These are phyloP conservation scores for Bombus cullumanus DNA, from an alignment of 1,140 invertebrate genomes.

Conservation along the genomic window DNA sequence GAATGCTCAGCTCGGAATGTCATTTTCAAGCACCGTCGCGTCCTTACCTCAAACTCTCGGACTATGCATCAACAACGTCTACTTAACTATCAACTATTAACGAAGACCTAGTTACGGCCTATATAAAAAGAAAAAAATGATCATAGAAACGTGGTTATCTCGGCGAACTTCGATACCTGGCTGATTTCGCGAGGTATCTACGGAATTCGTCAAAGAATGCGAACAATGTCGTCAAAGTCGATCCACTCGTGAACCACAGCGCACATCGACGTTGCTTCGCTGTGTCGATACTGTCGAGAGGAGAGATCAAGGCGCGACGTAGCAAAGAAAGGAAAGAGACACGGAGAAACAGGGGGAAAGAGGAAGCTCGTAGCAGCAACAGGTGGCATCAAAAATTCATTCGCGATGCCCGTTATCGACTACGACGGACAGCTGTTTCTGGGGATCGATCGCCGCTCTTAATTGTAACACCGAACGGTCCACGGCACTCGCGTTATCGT, in stretches of 20 bases:
- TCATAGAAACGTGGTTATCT: too few species aligned
- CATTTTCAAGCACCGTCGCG: too few species aligned
- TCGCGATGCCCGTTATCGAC: conserved; percentile 60
- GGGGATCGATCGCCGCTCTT: conserved; percentile 56
- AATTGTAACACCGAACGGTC: conserved; percentile 47
- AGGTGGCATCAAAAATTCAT: conserved; percentile 77
- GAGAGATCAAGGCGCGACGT: background rate
- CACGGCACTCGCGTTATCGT: background rate
- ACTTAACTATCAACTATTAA: too few species aligned
- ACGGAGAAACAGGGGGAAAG: background rate
- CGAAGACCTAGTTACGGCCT: too few species aligned
- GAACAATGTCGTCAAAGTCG: too few species aligned
- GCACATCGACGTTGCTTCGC: background rate
- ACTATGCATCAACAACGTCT: too few species aligned
- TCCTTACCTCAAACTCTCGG: too few species aligned
- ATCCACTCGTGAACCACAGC: too few species aligned
- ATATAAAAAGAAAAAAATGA: too few species aligned
- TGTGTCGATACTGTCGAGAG: background rate
- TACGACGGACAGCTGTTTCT: conserved; percentile 64
- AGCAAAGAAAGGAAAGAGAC: background rate
- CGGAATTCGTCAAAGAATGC: conserved; percentile 1
- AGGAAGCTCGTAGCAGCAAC: conserved; percentile 57
- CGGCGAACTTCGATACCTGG: too few species aligned
- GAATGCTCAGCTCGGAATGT: too few species aligned
- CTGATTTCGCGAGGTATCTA: background rate